These are phyloP conservation scores for Silurus asotus DNA, from an alignment of 2,113 vertebrate species.

Conservation along the genomic window DNA sequence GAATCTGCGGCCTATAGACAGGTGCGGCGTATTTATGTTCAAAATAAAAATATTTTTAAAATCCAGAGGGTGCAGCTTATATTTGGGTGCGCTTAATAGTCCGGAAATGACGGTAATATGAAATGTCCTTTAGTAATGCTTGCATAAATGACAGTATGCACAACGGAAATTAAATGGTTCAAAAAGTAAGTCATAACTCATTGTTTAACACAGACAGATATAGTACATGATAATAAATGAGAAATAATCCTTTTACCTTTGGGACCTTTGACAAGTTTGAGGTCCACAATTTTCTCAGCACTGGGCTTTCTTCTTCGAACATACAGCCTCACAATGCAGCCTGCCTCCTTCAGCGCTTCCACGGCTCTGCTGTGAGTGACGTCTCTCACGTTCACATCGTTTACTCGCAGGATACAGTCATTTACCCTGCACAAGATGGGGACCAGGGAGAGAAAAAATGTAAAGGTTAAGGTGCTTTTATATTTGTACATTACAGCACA, in stretches of 20 bases:
- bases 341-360: slow-evolving; percentile 94
- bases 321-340: slow-evolving; percentile 89
- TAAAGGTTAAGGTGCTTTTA: too few species aligned
- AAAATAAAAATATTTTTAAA: too few species aligned
- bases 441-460: neutral
- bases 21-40: too few species aligned
- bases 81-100: too few species aligned
- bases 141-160: neutral
- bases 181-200: neutral
- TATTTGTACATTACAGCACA: too few species aligned
- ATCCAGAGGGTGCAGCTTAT: too few species aligned
- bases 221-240: neutral
- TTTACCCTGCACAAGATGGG: slow-evolving; percentile 79
- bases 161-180: neutral
- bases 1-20: too few species aligned
- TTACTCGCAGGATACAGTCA: slow-evolving; percentile 93
- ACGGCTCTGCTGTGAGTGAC: slow-evolving; percentile 97
- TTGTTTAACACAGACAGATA: neutral
- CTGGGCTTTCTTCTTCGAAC: slow-evolving; percentile 88
- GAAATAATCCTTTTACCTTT: slow-evolving; percentile 78
- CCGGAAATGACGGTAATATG: too few species aligned
- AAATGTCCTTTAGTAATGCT: neutral
- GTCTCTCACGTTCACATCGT: slow-evolving; percentile 90
- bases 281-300: slow-evolving; percentile 89
- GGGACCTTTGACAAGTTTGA: slow-evolving; percentile 96